Evolutionary conservation across 2,113 vertebrate species (phyloP), one percentile per base, ranked within the genome.

Genomic region (Propithecus coquereli): DNA sequence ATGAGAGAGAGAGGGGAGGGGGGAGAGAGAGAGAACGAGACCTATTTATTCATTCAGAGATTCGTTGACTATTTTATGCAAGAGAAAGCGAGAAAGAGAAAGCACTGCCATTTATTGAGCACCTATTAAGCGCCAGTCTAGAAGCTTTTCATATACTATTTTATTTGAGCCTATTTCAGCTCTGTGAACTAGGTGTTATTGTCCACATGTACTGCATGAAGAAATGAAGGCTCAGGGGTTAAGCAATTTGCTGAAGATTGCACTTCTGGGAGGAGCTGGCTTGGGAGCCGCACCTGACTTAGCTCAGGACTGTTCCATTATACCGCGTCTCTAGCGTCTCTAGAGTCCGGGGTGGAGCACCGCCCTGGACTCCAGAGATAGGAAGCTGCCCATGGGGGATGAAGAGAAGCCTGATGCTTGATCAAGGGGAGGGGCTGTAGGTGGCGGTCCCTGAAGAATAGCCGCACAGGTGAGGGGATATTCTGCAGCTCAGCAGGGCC

Each of bases 281-380:
- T 70, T 34, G 10, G 59, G 63, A 73, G 27, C 32, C 9, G 5
- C 0, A 1, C 40, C 47, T 65, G 65, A 47, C 52, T 22, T 18
- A 52, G 79, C 43, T 34, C 22, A 50, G 50, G 30, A 45, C 14
- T 65, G 17, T 54, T 45, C 65, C 34, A 4, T 90, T 13, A 16
- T 8, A 43, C 3, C 30, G 1, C 0, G 10, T 57, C 57, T 13
- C 27, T 5, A n/a, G 1, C 0, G 10, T 57, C 57, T 13, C 27
- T 5, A n/a, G 43, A 61, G 57, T 32, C 43, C 45, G 34, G 17
- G 8, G 23, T 6, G 54, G 25, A 77, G 61, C 37, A 22, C 4
- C 6, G 13, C 47, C 7, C 52, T 27, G 71, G 34, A 20, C 25
- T 47, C n/a, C 12, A 17, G n/a, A 77, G 52, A 13, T 1, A 40